These are phyloP conservation scores for Illadopsis cleaveri DNA, from an alignment of 2,113 vertebrate species.

Conservation along the genomic window DNA sequence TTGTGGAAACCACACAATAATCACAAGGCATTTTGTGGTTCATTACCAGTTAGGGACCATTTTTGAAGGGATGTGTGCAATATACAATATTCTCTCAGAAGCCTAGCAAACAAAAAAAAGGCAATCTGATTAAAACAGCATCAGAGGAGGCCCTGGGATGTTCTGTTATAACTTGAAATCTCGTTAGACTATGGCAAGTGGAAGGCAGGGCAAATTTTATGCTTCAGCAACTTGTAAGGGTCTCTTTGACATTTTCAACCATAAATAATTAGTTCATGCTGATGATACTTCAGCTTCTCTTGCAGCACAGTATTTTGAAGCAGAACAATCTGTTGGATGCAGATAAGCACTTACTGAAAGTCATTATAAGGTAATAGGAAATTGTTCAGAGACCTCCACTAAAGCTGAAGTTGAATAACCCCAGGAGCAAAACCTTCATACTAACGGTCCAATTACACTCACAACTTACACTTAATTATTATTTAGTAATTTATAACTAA, in stretches of 20 bases:
- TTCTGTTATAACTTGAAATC: slow-evolving; percentile 8
- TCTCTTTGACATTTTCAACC: slow-evolving; percentile 11
- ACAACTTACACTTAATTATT: neutral
- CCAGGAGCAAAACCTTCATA: neutral
- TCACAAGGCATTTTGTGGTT: neutral
- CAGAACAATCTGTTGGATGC: slow-evolving; percentile 42
- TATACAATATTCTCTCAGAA: neutral
- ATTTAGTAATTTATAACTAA: slow-evolving; percentile 25
- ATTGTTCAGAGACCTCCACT: slow-evolving; percentile 3
- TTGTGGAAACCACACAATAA: neutral
- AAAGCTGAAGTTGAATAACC: neutral
- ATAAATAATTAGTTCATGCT: slow-evolving; percentile 35
- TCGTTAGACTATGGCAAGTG: neutral
- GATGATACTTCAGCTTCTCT: neutral
- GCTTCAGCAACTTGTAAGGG: slow-evolving; percentile 36
- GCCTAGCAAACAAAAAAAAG: neutral
- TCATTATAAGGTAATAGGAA: slow-evolving; percentile 34
- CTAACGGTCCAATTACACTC: neutral
- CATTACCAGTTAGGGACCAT: neutral
- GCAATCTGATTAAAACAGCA: slow-evolving; percentile 4
- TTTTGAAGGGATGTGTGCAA: neutral
- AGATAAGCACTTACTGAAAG: slow-evolving; percentile 54
- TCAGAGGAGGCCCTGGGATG: neutral
- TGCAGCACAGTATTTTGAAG: neutral
- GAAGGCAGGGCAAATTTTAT: slow-evolving; percentile 33